These are phyloP conservation scores for Heliopora coerulea DNA, from an alignment of 92 coral and sea anemone species.

Conservation along the genomic window DNA sequence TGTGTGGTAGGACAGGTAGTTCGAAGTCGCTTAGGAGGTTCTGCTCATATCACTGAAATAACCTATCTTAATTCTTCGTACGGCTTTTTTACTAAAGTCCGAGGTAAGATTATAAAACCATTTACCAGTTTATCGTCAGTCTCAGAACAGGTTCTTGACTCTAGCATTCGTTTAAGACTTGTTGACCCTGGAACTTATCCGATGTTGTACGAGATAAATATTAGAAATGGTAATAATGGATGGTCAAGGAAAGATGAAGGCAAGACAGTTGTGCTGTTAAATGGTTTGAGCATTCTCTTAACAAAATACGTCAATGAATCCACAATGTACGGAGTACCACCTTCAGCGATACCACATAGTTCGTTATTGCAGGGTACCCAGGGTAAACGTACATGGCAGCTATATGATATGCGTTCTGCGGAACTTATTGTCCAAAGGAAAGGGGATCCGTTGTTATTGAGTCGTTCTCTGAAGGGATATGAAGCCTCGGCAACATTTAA, in stretches of 20 bases:
- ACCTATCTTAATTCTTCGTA: conserved; percentile 18
- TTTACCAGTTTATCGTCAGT: conserved; percentile 42
- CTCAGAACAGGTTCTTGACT: conserved; percentile 51
- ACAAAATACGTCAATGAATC: conserved; percentile 47
- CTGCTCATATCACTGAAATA: conserved; percentile 63
- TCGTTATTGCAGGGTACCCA: conserved; percentile 40
- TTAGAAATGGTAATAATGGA: conserved; percentile 4
- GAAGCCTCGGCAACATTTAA: conserved; percentile 35
- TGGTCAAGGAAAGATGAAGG: conserved; percentile 83
- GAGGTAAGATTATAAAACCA: conserved; percentile 52
- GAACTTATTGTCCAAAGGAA: conserved; percentile 34
- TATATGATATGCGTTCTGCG: conserved; percentile 74
- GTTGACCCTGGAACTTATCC: conserved; percentile 46
- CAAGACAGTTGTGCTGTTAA: conserved; percentile 63
- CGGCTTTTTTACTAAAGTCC: conserved; percentile 54
- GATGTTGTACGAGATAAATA: conserved; percentile 34
- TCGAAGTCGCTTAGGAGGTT: conserved; percentile 71
- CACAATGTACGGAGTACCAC: conserved; percentile 51
- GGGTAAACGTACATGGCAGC: conserved; percentile 64
- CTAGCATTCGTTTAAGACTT: conserved; percentile 44
- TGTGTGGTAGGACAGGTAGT: conserved; percentile 65
- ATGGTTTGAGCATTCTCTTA: conserved; percentile 64
- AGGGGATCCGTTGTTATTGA: conserved; percentile 8
- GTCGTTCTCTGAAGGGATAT: conserved; percentile 1
- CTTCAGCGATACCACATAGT: conserved; percentile 33